These are phyloP conservation scores for Mystacides longicornis DNA, from an alignment of 2,888 invertebrate species.

Conservation along the genomic window DNA sequence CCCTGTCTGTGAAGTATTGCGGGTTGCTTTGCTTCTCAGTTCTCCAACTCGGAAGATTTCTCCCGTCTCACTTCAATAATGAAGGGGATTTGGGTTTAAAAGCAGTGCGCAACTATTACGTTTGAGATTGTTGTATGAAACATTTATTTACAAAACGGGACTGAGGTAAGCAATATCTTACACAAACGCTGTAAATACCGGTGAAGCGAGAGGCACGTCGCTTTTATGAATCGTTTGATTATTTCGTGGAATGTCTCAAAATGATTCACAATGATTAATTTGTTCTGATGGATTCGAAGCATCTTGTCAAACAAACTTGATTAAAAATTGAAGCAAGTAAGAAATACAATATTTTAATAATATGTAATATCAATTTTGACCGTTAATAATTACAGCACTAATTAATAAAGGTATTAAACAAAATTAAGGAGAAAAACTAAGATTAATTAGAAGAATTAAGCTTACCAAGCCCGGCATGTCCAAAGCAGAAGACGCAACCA, in stretches of 20 bases:
- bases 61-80: slow-evolving; percentile 24
- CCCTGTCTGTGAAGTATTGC: slow-evolving; percentile 9
- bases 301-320: no score
- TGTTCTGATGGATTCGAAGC: no score
- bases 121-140: not conserved
- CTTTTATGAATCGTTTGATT: no score
- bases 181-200: no score
- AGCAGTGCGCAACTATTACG: slow-evolving; percentile 20
- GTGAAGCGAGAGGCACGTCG: no score
- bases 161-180: not conserved
- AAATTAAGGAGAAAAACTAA: not conserved
- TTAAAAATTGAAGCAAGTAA: no score
- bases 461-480: slow-evolving; percentile 80
- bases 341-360: no score
- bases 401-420: no score
- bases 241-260: no score
- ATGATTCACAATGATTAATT: no score
- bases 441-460: slow-evolving; percentile 24
- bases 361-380: no score
- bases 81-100: slow-evolving; percentile 23
- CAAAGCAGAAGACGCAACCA: slow-evolving; percentile 85
- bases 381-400: no score
- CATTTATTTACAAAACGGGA: not conserved
- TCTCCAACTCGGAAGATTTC: not conserved
- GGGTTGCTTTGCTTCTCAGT: slow-evolving; percentile 9